Evolutionary conservation across 2,888 invertebrate species (phyloP), one percentile per base, ranked within the genome.

Genomic region (Ornithoptera alexandrae): DNA sequence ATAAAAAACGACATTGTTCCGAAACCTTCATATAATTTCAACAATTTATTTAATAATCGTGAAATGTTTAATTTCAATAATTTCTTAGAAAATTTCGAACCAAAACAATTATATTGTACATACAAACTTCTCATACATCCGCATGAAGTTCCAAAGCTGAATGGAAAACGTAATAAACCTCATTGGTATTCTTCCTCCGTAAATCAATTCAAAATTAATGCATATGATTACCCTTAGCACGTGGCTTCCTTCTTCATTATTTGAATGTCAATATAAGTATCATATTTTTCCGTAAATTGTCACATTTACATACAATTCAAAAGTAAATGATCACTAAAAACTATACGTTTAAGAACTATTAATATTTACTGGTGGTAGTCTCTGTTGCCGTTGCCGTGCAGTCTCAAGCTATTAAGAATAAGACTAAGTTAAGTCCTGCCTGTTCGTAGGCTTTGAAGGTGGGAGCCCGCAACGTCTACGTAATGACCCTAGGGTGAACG

Each of bases 141-240:
- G 65, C 57, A 46, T 65, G 46, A 50, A 46, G 65, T 69, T 50
- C n/a, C 42, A 50, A 62, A 58, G 15, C 30, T 58, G 58, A 66
- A 63, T 67, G 46, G 66, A 63, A 59, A 70, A 63, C 46, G 56
- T 62, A 22, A 53, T 62, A 56, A 12, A 12, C 20, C 46, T 46
- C 30, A 46, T 67, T 67, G 56, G 24, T 60, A 70, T 70, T 60
- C 60, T 57, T 46, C 42, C 64, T 64, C 8, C 67, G 64, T 46
- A 30, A 10, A 22, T 60, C 59, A 59, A 56, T 70, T 61, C 61
- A 65, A 70, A 67, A 70, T 70, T 64, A 67, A 70, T 65, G 70
- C 63, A 67, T 70, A 64, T 36, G 57, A 70, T 67, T 70, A 67
- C 62, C 64, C 63, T 10, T 5, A 36, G 64, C 67, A 61, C 64